Base-by-base conservation (phyloP, 2,797 vertebrate species). In the Arvicola amphibius region DNA sequence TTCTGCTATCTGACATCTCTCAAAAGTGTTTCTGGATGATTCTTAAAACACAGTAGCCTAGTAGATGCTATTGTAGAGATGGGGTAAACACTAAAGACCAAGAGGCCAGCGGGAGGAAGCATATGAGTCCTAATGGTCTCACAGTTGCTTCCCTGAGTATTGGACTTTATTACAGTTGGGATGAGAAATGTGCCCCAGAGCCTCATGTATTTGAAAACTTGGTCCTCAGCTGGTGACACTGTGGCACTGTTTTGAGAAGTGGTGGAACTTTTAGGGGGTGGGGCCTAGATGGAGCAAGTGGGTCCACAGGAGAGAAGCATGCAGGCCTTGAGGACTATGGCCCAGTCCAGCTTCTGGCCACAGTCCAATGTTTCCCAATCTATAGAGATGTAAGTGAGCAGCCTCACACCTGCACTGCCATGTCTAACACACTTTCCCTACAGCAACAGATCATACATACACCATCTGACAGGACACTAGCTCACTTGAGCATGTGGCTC, bases 371-470 rank as follows among this genome's bases (percentile, higher is more conserved):
- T 19, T 87, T 87, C 65, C 23, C 25, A 37, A 14, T 56, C 48
- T 29, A 37, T 23, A 37, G 34, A 73, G 34, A 32, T 29, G 51
- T 73, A 40, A 87, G 37, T 11, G 19, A 88, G 67, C n/a, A 71
- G 34, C 23, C 34, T 53, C 23, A 40, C 5, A 56, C 23, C 29
- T 29, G 14, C 16, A 32, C 5, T 16, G 48, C 7, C n/a, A 17
- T 14, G 9, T 6, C 32, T 23, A n/a, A 19, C 10, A 1, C 1
- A 0, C 10, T 48, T 56, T 56, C 67, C 34, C 67, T 53, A 3
- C 48, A 3, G 2, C 0, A 2, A 32, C 0, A 29, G 67, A 71
- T 71, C 29, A 14, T 5, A 13, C 48, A 51, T 27, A 25, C 2
- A 25, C 23, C 59, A 61, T 7, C 59, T 61, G 59, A 61, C 7